Evolutionary conservation across 2,888 invertebrate species (phyloP).

Genomic region (Oscheius sp.): DNA sequence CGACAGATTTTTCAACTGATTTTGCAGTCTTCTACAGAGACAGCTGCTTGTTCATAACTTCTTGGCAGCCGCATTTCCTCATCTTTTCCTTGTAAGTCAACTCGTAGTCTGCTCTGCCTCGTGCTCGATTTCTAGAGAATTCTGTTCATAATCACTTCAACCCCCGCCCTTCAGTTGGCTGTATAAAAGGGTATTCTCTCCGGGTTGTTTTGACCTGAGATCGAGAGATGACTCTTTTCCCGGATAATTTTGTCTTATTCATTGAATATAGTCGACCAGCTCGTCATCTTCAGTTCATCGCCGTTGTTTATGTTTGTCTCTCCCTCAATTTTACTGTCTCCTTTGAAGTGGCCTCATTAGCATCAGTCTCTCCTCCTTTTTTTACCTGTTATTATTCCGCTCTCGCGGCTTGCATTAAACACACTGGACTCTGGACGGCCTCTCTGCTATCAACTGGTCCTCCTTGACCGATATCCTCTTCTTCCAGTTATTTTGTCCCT

Average conservation of each 20-base stretch:
- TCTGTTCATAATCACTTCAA: too few relatives aligned
- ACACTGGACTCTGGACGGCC: neutral
- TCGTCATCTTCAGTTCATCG: neutral
- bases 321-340: too few relatives aligned
- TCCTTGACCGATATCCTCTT: conserved; percentile 8
- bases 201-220: too few relatives aligned
- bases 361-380: conserved; percentile 7
- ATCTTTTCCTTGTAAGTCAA: neutral
- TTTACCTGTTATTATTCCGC: neutral
- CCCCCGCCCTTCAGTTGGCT: neutral
- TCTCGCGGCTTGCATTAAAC: neutral
- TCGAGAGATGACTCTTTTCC: neutral
- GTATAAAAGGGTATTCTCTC: neutral
- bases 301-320: neutral
- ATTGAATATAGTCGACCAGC: neutral
- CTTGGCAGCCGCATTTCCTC: neutral
- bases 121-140: conserved; percentile 1
- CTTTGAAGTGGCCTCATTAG: too few relatives aligned
- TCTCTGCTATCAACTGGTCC: neutral
- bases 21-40: neutral
- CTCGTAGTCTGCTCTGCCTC: neutral
- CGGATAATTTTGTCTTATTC: neutral
- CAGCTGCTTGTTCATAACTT: neutral
- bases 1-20: neutral
- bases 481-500: neutral